Conservation (phyloP, 2,113 vertebrate species). For the Tragelaphus strepsiceros region DNA sequence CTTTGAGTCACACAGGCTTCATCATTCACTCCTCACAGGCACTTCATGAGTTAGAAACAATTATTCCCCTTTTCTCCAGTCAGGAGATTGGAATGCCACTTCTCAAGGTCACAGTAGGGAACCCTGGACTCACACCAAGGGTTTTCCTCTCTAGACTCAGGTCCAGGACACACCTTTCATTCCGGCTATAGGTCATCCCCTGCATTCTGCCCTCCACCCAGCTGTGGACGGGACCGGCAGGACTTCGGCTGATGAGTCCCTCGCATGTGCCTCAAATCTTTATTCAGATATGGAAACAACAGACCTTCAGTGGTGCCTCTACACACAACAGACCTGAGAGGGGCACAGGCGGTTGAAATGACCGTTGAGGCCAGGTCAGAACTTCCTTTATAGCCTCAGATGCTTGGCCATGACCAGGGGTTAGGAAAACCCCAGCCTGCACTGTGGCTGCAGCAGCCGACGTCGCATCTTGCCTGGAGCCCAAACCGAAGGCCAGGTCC, state of each 20-base stretch:
- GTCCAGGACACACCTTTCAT: not conserved
- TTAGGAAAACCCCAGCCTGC: not conserved
- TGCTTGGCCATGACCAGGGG: not conserved
- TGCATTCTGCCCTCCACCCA: not conserved
- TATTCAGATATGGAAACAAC: not conserved
- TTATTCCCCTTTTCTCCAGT: not conserved
- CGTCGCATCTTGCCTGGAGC: not conserved
- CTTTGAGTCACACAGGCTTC: not conserved
- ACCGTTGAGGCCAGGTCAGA: not conserved
- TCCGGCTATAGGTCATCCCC: not conserved
- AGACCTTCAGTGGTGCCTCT: not conserved
- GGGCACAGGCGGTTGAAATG: not conserved
- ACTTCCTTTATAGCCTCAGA: not conserved
- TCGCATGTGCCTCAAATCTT: not conserved
- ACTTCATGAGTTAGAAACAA: not conserved
- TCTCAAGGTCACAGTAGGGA: not conserved
- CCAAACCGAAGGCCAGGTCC: not conserved
- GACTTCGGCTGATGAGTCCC: rapidly evolving
- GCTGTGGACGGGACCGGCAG: not conserved
- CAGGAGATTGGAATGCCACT: not conserved
- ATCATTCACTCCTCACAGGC: not conserved
- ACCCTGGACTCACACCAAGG: not conserved
- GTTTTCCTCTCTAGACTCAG: not conserved
- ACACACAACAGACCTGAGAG: not conserved
- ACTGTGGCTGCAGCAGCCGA: not conserved